phyloP scores from a whole-genome alignment of 2,888 invertebrate species.

The Drosophila multiciliata region DNA sequence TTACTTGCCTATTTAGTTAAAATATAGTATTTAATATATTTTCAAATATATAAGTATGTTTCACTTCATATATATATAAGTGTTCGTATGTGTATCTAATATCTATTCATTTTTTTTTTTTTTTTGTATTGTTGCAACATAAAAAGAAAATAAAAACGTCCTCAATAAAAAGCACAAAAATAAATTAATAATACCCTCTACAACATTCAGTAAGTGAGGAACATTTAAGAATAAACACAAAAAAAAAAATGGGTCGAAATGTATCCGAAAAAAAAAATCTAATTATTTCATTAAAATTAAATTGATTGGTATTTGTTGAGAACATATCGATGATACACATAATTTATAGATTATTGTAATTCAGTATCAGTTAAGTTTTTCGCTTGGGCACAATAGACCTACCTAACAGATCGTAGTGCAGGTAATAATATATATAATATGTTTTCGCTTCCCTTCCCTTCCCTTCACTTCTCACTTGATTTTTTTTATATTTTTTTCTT shows the following conservation, averaged over 20 bases:
- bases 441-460: constrained; percentile 9
- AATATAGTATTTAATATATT: constrained; percentile 41
- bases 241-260: constrained; percentile 3
- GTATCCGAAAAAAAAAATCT: constrained; percentile 24
- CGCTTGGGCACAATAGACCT: too few relatives aligned
- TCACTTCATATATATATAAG: constrained; percentile 18
- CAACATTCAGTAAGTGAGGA: constrained; percentile 71
- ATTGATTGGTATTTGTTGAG: constrained; percentile 55
- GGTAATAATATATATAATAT: too few relatives aligned
- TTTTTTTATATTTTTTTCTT: neutral
- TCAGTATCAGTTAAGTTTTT: constrained; percentile 15
- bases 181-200: constrained; percentile 38
- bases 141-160: constrained; percentile 57
- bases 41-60: constrained; percentile 25
- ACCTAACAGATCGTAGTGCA: too few relatives aligned
- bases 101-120: constrained; percentile 26
- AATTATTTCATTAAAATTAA: constrained; percentile 25
- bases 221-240: constrained; percentile 64
- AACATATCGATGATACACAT: constrained; percentile 49
- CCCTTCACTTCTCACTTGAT: neutral
- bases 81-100: constrained; percentile 12
- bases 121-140: constrained; percentile 16
- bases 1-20: constrained; percentile 37
- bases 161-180: constrained; percentile 67
- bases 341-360: constrained; percentile 23